Percentiles rank a stretch among this genome's conserved stretches.
Evolutionary conservation across 2,797 vertebrate genomes (phyloP).

Genomic region (Crax fasciolata): DNA sequence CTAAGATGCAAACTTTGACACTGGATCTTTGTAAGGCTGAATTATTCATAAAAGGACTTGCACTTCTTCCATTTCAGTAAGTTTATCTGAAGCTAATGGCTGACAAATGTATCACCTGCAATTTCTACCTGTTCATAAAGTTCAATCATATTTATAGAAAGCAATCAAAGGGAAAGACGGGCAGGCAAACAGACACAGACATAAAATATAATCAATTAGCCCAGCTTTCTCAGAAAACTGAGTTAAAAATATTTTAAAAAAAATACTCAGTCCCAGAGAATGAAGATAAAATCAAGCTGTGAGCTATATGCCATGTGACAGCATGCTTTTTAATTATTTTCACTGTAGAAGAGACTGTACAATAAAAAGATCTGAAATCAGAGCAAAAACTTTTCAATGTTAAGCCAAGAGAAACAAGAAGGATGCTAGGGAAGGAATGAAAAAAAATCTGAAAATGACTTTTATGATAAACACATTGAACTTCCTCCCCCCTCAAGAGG

Average conservation of each 20-base stretch:
- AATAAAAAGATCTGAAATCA: slow-evolving; percentile 57
- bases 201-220: not conserved
- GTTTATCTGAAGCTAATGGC: not conserved
- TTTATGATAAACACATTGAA: not conserved
- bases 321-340: slow-evolving; percentile 36
- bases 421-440: slow-evolving; percentile 23
- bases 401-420: slow-evolving; percentile 55
- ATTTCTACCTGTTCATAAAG: not conserved
- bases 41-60: not conserved
- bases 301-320: slow-evolving; percentile 46
- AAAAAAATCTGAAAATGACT: slow-evolving; percentile 37
- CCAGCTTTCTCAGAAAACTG: not conserved
- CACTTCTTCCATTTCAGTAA: not conserved
- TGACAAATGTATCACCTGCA: not conserved
- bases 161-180: not conserved
- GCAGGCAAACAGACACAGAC: not conserved
- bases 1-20: slow-evolving; percentile 5
- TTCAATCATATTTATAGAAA: not conserved
- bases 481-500: not conserved
- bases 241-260: not conserved
- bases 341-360: slow-evolving; percentile 33
- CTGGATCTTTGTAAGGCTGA: not conserved
- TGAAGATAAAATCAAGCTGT: slow-evolving; percentile 50
- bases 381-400: slow-evolving; percentile 38
- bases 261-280: not conserved